Evolutionary conservation across 2,888 invertebrate genomes (phyloP).

Genomic region (Plusia festucae): DNA sequence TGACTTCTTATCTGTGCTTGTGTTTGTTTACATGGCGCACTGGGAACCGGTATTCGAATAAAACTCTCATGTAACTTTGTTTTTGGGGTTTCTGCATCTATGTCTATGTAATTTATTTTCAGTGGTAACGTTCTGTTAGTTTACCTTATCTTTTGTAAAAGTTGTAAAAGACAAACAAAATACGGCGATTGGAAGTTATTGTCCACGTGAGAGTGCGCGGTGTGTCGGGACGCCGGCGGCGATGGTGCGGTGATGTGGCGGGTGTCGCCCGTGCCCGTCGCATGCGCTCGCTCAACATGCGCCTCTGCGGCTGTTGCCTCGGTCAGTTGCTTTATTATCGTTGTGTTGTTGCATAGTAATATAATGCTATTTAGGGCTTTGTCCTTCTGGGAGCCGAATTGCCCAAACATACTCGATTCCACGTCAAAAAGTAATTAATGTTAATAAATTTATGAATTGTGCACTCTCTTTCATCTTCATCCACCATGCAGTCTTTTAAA

Average conservation of each 20-base stretch:
- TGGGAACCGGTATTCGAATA: slow-evolving; percentile 64
- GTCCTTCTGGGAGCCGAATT: slow-evolving; percentile 30
- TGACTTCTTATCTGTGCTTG: slow-evolving; percentile 72
- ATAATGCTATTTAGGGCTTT: slow-evolving; percentile 30
- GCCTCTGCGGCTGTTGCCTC: slow-evolving; percentile 87
- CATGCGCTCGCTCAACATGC: slow-evolving; percentile 82
- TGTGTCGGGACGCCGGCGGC: slow-evolving; percentile 61
- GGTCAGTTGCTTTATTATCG: slow-evolving; percentile 74
- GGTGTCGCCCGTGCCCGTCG: slow-evolving; percentile 73
- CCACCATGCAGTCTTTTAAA: not conserved
- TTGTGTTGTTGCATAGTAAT: slow-evolving; percentile 32
- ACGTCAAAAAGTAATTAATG: not conserved
- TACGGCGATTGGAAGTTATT: slow-evolving; percentile 78
- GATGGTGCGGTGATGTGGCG: slow-evolving; percentile 79
- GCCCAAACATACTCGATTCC: not conserved
- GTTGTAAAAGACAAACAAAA: slow-evolving; percentile 66
- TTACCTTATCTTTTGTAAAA: slow-evolving; percentile 37
- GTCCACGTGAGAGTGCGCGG: slow-evolving; percentile 81
- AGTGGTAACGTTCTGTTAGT: slow-evolving; percentile 33
- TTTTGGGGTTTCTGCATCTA: slow-evolving; percentile 43
- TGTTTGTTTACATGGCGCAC: slow-evolving; percentile 77
- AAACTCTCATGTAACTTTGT: slow-evolving; percentile 65
- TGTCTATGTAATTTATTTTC: not conserved
- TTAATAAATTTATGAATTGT: not conserved
- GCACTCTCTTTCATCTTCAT: not conserved